Percentiles rank a stretch among this genome's conserved stretches.
phyloP scores from a whole-genome alignment of 2,113 vertebrate genomes.

The Pelvicachromis taeniatus region DNA sequence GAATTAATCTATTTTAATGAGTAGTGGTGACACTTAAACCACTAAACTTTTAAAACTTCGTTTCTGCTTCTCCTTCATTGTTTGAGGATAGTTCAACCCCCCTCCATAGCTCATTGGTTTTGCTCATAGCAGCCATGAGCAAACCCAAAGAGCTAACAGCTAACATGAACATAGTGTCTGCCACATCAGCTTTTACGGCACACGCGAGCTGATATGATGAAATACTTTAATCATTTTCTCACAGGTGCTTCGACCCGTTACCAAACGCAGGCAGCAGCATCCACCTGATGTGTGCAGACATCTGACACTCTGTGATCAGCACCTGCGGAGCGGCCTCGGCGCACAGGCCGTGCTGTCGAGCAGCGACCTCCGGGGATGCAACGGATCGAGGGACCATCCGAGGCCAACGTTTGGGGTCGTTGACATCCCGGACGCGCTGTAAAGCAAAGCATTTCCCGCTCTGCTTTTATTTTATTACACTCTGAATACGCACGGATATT shows the following conservation, averaged over 20 bases:
- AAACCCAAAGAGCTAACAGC: not conserved
- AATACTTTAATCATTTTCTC: not conserved
- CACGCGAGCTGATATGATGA: not conserved
- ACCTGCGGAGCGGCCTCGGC: not conserved
- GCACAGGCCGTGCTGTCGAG: not conserved
- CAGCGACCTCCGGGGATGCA: not conserved
- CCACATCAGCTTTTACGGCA: not conserved
- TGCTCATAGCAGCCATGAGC: not conserved
- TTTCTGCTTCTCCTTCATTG: accelerated
- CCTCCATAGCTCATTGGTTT: no score
- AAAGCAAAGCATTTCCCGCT: not conserved
- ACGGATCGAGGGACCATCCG: not conserved
- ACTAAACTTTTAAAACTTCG: not conserved
- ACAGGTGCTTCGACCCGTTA: not conserved
- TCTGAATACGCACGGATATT: not conserved
- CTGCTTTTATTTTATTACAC: not conserved
- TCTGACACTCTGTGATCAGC: not conserved
- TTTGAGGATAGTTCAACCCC: not conserved
- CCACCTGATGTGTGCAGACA: not conserved
- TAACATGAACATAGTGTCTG: not conserved
- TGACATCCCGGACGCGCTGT: not conserved
- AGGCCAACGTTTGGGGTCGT: not conserved
- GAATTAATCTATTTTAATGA: not conserved
- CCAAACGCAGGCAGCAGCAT: not conserved
- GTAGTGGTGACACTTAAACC: not conserved